A percentile compares a stretch with the other conserved stretches of the same genome.
Conservation (phyloP, 2,888 invertebrate species). For the Caenorhabditis wallacei region DNA sequence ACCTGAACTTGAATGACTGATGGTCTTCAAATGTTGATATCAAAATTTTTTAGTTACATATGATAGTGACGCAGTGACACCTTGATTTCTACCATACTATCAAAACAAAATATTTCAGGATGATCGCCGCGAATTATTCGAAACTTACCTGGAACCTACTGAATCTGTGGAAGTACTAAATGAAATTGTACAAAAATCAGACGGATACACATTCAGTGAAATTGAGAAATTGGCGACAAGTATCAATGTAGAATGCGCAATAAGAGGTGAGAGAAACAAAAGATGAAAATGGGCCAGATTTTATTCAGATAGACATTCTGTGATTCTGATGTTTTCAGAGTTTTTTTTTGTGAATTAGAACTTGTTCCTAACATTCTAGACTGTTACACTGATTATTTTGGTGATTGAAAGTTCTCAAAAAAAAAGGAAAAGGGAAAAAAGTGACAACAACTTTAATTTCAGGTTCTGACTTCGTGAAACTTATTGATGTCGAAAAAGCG, state of each 20-base stretch:
- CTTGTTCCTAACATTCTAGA: too few species aligned
- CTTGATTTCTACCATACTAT: too few species aligned
- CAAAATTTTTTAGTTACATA: too few species aligned
- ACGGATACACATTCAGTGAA: conserved; percentile 60
- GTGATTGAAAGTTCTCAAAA: too few species aligned
- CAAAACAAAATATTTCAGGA: too few species aligned
- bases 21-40: too few species aligned
- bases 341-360: neutral
- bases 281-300: conserved; percentile 2
- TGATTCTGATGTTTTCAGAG: too few species aligned
- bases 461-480: conserved; percentile 43
- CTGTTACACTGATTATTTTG: neutral
- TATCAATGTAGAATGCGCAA: conserved; percentile 61
- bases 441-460: conserved; percentile 18
- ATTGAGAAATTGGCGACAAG: conserved; percentile 60
- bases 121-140: conserved; percentile 54
- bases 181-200: conserved; percentile 56
- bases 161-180: conserved; percentile 15
- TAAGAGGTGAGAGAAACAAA: conserved; percentile 43
- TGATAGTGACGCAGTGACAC: too few species aligned
- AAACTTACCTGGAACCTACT: conserved; percentile 22
- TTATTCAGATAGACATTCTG: neutral
- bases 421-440: too few species aligned
- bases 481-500: conserved; percentile 54
- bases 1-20: conserved; percentile 10